phyloP scores from a whole-genome alignment of 2,797 vertebrate genomes.

The Nothura maculosa region DNA sequence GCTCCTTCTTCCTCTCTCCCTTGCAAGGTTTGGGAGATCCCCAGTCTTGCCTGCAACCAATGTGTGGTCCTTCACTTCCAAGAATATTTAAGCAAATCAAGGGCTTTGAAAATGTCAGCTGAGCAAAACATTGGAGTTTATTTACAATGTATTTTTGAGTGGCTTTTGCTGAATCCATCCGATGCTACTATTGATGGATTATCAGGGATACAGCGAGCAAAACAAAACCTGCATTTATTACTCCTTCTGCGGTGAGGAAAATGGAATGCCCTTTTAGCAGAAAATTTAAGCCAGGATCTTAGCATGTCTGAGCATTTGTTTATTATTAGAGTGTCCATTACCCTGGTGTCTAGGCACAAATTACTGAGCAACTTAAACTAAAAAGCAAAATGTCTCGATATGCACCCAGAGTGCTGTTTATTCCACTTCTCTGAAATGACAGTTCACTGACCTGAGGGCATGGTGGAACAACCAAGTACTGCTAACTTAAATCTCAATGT shows the following conservation, averaged over 20 bases:
- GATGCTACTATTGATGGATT: accelerated
- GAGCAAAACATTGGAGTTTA: background rate
- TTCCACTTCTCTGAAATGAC: constrained; percentile 5
- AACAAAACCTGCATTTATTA: background rate
- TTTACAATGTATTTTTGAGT: background rate
- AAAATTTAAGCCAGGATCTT: background rate
- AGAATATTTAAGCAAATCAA: background rate
- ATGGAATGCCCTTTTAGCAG: background rate
- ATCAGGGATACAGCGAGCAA: background rate
- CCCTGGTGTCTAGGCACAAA: constrained; percentile 14
- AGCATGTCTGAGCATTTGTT: background rate
- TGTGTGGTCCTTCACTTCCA: background rate
- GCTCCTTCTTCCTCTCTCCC: background rate
- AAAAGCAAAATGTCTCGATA: background rate
- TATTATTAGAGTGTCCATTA: background rate
- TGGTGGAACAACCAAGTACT: constrained; percentile 15
- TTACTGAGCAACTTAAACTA: constrained; percentile 16
- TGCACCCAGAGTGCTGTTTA: background rate
- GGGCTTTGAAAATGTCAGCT: background rate
- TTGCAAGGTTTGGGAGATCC: background rate
- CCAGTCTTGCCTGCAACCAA: background rate
- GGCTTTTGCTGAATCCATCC: background rate
- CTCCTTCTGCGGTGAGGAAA: background rate
- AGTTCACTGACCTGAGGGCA: constrained; percentile 27
- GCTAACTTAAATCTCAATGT: constrained; percentile 53